Conservation (phyloP, 2,797 vertebrate genomes). For the Siniperca obscura region DNA sequence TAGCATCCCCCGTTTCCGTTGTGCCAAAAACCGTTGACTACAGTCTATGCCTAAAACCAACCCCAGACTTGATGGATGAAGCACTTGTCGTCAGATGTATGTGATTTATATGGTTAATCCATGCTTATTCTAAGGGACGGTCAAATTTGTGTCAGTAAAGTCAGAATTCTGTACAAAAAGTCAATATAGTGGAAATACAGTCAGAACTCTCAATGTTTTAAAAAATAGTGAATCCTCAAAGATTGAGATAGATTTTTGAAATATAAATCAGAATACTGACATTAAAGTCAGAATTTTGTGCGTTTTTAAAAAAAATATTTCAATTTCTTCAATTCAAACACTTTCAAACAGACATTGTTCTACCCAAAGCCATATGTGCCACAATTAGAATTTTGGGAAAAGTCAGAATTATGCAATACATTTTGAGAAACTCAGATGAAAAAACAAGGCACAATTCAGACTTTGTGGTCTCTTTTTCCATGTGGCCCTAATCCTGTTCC, state of each 20-base stretch:
- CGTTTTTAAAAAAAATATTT: neutral
- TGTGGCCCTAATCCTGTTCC: neutral
- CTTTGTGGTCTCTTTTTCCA: neutral
- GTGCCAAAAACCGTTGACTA: neutral
- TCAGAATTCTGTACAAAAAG: neutral
- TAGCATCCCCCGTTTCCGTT: constrained; percentile 53
- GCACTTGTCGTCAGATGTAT: neutral
- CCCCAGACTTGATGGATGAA: neutral
- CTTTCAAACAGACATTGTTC: neutral
- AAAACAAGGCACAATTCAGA: neutral
- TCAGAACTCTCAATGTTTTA: neutral
- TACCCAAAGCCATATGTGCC: neutral
- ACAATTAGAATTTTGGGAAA: neutral
- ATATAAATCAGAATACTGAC: neutral
- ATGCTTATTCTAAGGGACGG: too few relatives aligned
- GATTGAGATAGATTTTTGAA: neutral
- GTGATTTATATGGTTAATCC: neutral
- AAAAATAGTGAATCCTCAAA: neutral
- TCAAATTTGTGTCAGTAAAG: neutral
- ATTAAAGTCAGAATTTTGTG: neutral
- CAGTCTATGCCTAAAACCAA: neutral
- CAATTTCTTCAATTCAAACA: neutral
- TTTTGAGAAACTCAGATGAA: neutral
- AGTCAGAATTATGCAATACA: neutral
- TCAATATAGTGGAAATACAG: neutral